These are phyloP conservation scores for Charadrius vociferus DNA, from an alignment of 2,113 vertebrate genomes.

Conservation along the genomic window DNA sequence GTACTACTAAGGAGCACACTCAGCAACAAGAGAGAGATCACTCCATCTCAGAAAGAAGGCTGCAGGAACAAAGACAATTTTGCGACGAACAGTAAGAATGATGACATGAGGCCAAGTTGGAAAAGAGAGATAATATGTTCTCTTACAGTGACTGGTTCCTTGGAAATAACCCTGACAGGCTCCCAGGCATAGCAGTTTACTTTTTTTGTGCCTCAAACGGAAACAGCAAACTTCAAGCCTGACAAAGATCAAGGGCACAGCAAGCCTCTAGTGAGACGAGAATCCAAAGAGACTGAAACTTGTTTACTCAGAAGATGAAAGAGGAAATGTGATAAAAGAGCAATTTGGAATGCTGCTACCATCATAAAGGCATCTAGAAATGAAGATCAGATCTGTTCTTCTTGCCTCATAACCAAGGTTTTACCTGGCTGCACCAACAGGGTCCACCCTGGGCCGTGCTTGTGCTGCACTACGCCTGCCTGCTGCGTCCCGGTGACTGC, in stretches of 20 bases:
- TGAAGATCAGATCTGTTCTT: background rate
- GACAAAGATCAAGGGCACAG: background rate
- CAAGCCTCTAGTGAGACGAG: background rate
- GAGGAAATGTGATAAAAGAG: background rate
- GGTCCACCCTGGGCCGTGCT: background rate
- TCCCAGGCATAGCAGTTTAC: background rate
- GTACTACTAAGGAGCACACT: background rate
- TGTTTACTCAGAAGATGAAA: background rate
- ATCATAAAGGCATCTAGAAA: background rate
- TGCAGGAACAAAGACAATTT: background rate
- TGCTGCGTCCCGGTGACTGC: fast-evolving
- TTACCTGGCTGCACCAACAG: fast-evolving
- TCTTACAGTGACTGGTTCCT: background rate
- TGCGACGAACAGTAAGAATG: background rate
- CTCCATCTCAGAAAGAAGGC: background rate
- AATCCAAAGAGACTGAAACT: background rate
- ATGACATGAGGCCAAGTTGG: background rate
- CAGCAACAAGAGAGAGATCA: background rate
- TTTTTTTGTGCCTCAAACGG: background rate
- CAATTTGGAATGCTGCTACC: background rate
- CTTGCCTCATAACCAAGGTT: background rate
- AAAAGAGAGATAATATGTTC: background rate
- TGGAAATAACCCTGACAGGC: background rate
- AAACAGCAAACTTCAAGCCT: background rate
- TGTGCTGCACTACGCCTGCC: background rate